These are phyloP conservation scores for Poecile montanus DNA, from an alignment of 2,797 vertebrate genomes.

Conservation along the genomic window DNA sequence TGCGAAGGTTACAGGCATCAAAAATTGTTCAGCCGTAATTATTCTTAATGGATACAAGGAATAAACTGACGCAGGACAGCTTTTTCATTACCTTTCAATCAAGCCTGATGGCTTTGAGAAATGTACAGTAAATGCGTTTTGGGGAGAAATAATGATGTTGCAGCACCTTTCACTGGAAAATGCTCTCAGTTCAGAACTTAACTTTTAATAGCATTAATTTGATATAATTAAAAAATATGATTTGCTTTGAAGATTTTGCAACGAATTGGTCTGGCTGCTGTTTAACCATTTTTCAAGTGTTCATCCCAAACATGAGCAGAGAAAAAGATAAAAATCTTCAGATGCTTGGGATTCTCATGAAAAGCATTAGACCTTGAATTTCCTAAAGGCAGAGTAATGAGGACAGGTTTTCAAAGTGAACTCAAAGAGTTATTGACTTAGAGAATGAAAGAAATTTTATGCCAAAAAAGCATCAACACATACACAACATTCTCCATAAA, in stretches of 20 bases:
- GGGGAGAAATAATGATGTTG: slow-evolving; percentile 95
- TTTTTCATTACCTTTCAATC: slow-evolving; percentile 99
- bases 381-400: background rate
- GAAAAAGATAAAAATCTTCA: background rate
- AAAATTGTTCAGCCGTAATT: slow-evolving; percentile 99
- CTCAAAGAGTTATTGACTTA: too few species aligned
- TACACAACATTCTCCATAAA: background rate
- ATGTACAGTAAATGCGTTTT: slow-evolving; percentile 90
- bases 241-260: slow-evolving; percentile 78
- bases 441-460: background rate
- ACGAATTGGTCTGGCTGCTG: slow-evolving; percentile 67
- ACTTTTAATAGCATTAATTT: slow-evolving; percentile 83
- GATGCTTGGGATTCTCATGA: background rate
- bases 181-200: slow-evolving; percentile 81
- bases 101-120: slow-evolving; percentile 94
- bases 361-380: background rate
- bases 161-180: slow-evolving; percentile 82
- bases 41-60: slow-evolving; percentile 99
- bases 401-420: background rate
- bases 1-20: slow-evolving; percentile 99
- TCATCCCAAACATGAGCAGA: background rate
- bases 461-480: background rate
- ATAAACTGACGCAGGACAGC: slow-evolving; percentile 98
- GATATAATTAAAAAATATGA: slow-evolving; percentile 81
- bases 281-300: slow-evolving; percentile 73